These are phyloP conservation scores for Oreochromis mossambicus DNA, from an alignment of 2,797 vertebrate genomes.

Conservation along the genomic window DNA sequence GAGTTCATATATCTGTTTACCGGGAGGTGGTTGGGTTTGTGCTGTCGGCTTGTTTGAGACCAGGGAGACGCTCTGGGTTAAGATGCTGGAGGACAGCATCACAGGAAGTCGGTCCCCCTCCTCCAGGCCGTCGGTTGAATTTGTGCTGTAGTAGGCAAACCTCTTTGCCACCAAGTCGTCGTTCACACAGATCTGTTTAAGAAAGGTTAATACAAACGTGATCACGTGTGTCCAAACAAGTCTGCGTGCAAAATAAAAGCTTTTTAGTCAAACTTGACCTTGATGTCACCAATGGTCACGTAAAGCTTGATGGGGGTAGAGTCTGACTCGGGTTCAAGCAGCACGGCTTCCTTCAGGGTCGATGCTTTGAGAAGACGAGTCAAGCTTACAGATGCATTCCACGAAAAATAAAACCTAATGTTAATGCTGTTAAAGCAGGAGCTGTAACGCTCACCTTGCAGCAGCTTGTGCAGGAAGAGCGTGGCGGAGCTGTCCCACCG, in stretches of 20 bases:
- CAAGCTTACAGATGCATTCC: neutral
- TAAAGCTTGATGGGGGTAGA: constrained; percentile 84
- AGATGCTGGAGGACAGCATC: constrained; percentile 50
- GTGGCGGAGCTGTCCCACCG: constrained; percentile 88
- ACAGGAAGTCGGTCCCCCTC: constrained; percentile 27
- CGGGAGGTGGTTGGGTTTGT: neutral
- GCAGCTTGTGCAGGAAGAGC: constrained; percentile 82
- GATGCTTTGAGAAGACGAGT: constrained; percentile 66
- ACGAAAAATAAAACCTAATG: neutral
- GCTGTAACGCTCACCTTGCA: constrained; percentile 74
- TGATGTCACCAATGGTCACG: constrained; percentile 76
- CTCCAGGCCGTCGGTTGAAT: neutral
- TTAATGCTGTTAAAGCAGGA: neutral
- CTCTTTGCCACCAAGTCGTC: constrained; percentile 88
- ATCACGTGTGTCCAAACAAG: neutral
- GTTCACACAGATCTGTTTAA: constrained; percentile 85
- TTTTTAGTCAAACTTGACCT: constrained; percentile 71
- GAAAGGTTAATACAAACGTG: neutral
- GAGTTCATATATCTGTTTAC: neutral
- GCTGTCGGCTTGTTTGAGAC: neutral
- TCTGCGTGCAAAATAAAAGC: neutral
- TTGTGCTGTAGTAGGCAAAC: constrained; percentile 75
- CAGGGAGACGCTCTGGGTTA: constrained; percentile 15
- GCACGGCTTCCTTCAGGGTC: constrained; percentile 75
- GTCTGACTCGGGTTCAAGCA: constrained; percentile 71